Evolutionary conservation across 2,888 invertebrate species (phyloP), one percentile per base, ranked within the genome.

Genomic region (Cataglyphis cursor): DNA sequence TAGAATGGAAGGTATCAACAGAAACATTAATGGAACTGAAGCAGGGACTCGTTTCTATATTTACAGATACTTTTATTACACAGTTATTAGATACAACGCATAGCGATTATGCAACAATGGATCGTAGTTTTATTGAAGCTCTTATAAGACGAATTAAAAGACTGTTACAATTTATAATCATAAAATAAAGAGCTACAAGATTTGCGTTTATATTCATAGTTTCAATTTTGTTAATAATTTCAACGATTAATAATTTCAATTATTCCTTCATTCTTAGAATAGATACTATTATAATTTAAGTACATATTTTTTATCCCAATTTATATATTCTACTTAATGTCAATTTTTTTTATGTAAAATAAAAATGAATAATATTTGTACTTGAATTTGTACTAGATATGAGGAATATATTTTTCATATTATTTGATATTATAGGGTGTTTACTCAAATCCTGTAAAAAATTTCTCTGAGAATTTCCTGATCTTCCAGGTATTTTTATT

Each of bases 51-150:
- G 96, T 97, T 44, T 96, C 97, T 0, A 96, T 97, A 24, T 97
- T 98, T 94, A 97, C 97, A 92, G 98, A 98, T 92, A 96, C 97
- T 86, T 98, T 98, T 95, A 96, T 97, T 76, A 97, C 97, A 83
- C 97, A 97, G 90, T 95, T 98, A 15, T 94, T 97, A 70, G 96
- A 97, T 76, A 80, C 66, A 38, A 97, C 97, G 0, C 96, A 96
- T 82, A 96, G 96, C 96, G 96, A 96, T 91, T 96, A 97, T 90
- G 95, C 97, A 12, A 95, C 96, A 10, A 95, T 96, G 3, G 97
- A 97, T 88, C 96, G 96, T 91, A 96, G 96, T 68, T 97, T 97
- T 94, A 96, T 97, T 35, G 97, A 97, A 94, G 97, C 97, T 0
- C 95, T 98, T 10, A 94, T 98, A 74, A 96, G 98, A 88, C 97